Base-by-base conservation (phyloP, 2,888 invertebrate species). In the Drosophila quinaria region DNA sequence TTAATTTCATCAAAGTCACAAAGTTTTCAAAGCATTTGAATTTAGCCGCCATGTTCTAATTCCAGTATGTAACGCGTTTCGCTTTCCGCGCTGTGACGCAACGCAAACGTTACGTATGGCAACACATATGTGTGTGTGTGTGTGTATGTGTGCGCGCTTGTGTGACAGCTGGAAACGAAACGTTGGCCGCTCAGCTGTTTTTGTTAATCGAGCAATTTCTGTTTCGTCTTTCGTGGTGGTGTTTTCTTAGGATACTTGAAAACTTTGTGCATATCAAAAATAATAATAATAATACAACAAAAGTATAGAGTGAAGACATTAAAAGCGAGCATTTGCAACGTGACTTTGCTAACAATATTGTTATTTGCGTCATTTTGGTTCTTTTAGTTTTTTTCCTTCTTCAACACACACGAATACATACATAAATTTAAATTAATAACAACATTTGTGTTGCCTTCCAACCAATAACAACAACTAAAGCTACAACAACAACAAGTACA, bases 311-410 rank as follows among this genome's bases (percentile, higher is more conserved):
- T 44, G 15, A 56, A 60, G 39, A 17, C 42, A 29, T 15, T 50
- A 17, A 19, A 55, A 74, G 47, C 11, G n/a, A 60, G 51, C 10
- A 42, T 46, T 63, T 49, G 39, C 3, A 42, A 39, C 55, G 49
- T 31, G 49, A 58, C 41, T 63, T 54, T 31, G 60, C 59, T 37
- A 54, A 51, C 44, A 46, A 44, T 39, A 70, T 64, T 69, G 71
- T 67, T 56, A 56, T 81, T 81, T 68, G 81, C 70, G 80, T 71
- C 66, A 67, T 82, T 82, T 82, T 87, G 74, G 82, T 83, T 83
- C 82, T 83, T 83, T 83, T 83, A 80, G 86, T 87, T 87, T 87
- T 64, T 64, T 78, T 72, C 82, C 66, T 77, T 78, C 69, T 64
- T 61, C 69, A 39, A 41, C n/a, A 55, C 22, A 42, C 46, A 56